These are phyloP conservation scores for Catalaphyllia jardinei DNA, from an alignment of 64 coral and sea anemone species.

Conservation along the genomic window DNA sequence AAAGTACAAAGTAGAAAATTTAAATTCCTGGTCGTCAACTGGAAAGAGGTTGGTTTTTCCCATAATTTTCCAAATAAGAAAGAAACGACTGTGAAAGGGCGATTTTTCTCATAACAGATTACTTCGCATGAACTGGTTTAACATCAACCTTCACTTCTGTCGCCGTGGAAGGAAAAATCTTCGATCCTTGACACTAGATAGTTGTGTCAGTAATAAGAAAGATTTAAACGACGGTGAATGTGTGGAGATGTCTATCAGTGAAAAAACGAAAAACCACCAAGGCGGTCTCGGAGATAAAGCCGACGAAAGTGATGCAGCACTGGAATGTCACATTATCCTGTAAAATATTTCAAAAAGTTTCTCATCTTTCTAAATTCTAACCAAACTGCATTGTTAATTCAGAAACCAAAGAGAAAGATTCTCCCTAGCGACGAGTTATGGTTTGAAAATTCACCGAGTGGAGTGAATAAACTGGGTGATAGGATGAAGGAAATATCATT, in stretches of 20 bases:
- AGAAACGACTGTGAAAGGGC: no score
- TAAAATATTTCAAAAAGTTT: no score
- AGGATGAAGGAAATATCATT: no score
- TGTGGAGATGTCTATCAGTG: neutral
- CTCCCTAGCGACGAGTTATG: neutral
- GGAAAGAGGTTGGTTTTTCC: no score
- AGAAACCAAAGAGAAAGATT: neutral
- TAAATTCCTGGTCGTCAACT: no score
- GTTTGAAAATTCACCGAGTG: no score
- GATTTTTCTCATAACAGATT: no score
- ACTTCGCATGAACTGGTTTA: neutral
- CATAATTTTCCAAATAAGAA: no score
- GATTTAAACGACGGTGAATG: conserved; percentile 46
- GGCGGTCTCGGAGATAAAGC: conserved; percentile 10
- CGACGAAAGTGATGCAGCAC: conserved; percentile 10
- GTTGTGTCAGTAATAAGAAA: conserved; percentile 47
- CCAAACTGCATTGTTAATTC: conserved; percentile 6
- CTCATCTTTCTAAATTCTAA: neutral
- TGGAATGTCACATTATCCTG: no score
- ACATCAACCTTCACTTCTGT: conserved; percentile 51
- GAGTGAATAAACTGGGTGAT: no score
- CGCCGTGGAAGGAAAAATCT: conserved; percentile 35
- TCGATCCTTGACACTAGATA: conserved; percentile 27
- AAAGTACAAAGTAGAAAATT: no score
- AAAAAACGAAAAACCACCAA: no score